phyloP scores from a whole-genome alignment of 2,888 invertebrate species.

The Sinopyrophorus schimmeli region DNA sequence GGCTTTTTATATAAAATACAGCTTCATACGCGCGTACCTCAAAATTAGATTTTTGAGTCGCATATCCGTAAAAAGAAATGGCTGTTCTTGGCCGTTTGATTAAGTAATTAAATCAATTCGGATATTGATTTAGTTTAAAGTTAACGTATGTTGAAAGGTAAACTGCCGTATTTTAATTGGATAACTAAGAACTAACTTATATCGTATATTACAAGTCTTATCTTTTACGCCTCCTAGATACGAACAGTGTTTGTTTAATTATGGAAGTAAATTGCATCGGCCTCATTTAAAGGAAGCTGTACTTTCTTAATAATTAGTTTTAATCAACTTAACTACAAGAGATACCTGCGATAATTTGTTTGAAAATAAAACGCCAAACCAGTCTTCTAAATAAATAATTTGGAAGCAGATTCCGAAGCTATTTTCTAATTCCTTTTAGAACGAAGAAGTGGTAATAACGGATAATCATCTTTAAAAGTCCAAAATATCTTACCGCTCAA shows the following conservation, averaged over 20 bases:
- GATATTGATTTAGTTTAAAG: no score
- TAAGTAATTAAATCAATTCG: no score
- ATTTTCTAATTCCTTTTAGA: no score
- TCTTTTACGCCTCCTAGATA: conserved; percentile 14
- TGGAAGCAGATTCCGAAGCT: no score
- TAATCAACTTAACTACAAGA: conserved; percentile 10
- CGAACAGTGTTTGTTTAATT: conserved; percentile 21
- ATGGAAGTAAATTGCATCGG: conserved; percentile 16
- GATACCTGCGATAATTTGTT: conserved; percentile 1
- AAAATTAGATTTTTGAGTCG: no score
- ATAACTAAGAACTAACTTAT: conserved; percentile 2
- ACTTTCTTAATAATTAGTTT: conserved; percentile 14
- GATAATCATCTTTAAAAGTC: no score
- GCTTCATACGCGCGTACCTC: no score
- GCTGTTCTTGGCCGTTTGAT: no score
- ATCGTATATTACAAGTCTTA: conserved; percentile 9
- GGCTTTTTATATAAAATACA: no score
- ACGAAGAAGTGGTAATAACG: no score
- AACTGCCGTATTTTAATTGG: conserved; percentile 4
- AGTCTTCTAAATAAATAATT: neutral
- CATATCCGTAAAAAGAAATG: no score
- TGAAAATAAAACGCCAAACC: neutral
- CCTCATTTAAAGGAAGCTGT: conserved; percentile 9
- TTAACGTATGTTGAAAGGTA: neutral
- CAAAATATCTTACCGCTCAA: no score